Evolutionary conservation across 2,113 vertebrate species (phyloP).

Genomic region (Mola mola): DNA sequence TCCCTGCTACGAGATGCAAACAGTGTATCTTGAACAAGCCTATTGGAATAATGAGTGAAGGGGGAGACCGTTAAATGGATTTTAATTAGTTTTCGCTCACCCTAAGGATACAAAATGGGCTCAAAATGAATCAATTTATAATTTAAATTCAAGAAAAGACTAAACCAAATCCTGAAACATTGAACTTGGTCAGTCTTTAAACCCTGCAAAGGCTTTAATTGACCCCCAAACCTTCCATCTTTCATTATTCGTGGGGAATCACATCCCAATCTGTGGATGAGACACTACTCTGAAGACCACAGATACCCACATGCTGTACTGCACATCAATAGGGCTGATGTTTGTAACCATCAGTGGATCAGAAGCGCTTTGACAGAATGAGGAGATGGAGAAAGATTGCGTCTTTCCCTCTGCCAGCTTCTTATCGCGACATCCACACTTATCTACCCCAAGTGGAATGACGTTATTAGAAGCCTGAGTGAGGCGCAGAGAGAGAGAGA

Average conservation of each 20-base stretch:
- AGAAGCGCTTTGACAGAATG: slow-evolving; percentile 45
- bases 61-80: not conserved
- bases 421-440: slow-evolving; percentile 60
- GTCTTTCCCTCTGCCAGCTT: slow-evolving; percentile 39
- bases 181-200: not conserved
- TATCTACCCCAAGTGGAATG: slow-evolving; percentile 49
- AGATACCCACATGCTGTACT: slow-evolving; percentile 30
- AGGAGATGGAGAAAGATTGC: slow-evolving; percentile 64
- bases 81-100: slow-evolving; percentile 3
- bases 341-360: slow-evolving; percentile 44
- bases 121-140: not conserved
- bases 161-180: not conserved
- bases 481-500: slow-evolving; percentile 27
- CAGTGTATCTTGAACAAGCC: slow-evolving; percentile 1
- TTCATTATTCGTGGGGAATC: not conserved
- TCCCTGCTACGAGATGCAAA: slow-evolving; percentile 13
- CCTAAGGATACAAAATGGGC: not conserved
- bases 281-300: slow-evolving; percentile 14
- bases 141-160: not conserved
- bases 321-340: slow-evolving; percentile 37
- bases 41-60: slow-evolving; percentile 10
- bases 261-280: slow-evolving; percentile 17
- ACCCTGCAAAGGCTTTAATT: not conserved
- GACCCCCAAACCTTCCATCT: slow-evolving; percentile 5
- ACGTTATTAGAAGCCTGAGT: slow-evolving; percentile 41